Percentiles rank a stretch among this genome's conserved stretches.
Conservation (phyloP, 2,888 invertebrate genomes). For the Cataglyphis cursor region DNA sequence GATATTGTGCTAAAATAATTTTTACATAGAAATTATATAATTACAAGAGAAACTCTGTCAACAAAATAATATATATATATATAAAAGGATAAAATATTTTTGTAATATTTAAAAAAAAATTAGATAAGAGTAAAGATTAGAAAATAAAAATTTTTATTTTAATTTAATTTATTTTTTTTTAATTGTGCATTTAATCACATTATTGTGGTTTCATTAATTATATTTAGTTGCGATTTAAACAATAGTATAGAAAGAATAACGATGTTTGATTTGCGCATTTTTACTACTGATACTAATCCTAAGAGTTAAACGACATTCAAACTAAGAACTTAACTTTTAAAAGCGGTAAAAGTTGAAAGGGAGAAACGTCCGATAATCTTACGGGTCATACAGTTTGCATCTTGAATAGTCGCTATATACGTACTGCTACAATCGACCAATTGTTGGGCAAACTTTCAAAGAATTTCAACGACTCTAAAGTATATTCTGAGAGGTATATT, state of each 20-base stretch:
- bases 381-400: not conserved
- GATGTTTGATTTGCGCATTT: not conserved
- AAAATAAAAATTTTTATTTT: not conserved
- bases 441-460: conserved; percentile 15
- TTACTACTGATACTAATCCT: not conserved
- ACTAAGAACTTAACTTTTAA: not conserved
- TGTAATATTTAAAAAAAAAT: not conserved
- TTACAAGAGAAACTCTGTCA: not conserved
- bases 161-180: not conserved
- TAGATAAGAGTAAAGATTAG: not conserved
- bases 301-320: conserved; percentile 42
- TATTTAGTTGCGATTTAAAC: not conserved
- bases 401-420: conserved; percentile 12
- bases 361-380: conserved; percentile 9
- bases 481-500: not conserved
- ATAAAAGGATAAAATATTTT: conserved; percentile 2
- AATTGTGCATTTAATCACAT: not conserved
- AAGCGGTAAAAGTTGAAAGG: not conserved
- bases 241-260: not conserved
- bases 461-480: not conserved
- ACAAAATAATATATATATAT: not conserved
- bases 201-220: not conserved
- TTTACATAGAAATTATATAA: not conserved
- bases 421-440: conserved; percentile 4
- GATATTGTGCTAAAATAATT: not conserved